phyloP scores from a whole-genome alignment of 1,140 invertebrate species.

The Apocrypta bakeri region DNA sequence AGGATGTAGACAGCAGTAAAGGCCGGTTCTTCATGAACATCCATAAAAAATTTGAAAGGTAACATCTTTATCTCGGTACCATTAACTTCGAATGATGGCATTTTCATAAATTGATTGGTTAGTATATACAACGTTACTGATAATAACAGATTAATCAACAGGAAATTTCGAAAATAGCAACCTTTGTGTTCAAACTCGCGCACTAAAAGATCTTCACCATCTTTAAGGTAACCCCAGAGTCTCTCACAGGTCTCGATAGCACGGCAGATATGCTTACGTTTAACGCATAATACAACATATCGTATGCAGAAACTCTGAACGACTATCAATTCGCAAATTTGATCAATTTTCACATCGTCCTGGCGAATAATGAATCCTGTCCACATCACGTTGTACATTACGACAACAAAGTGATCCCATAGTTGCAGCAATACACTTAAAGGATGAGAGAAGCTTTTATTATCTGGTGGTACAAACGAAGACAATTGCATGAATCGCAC shows the following conservation, averaged over 20 bases:
- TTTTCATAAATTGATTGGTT: neutral
- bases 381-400: neutral
- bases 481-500: neutral
- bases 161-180: neutral
- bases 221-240: neutral
- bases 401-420: neutral
- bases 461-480: neutral
- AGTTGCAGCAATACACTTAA: neutral
- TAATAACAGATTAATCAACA: neutral
- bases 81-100: neutral
- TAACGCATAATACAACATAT: neutral
- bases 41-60: constrained; percentile 18
- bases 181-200: neutral
- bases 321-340: constrained; percentile 4
- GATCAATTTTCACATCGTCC: neutral
- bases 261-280: neutral
- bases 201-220: neutral
- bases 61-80: neutral
- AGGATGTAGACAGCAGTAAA: neutral
- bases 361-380: neutral
- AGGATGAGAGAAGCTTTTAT: neutral
- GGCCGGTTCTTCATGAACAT: constrained; percentile 25
- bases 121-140: neutral
- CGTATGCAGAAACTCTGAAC: neutral
- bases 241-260: constrained; percentile 3